Evolutionary conservation across 1,140 invertebrate genomes (phyloP), one percentile per base, ranked within the genome.

Genomic region (Brachionus asplanchnoidis): DNA sequence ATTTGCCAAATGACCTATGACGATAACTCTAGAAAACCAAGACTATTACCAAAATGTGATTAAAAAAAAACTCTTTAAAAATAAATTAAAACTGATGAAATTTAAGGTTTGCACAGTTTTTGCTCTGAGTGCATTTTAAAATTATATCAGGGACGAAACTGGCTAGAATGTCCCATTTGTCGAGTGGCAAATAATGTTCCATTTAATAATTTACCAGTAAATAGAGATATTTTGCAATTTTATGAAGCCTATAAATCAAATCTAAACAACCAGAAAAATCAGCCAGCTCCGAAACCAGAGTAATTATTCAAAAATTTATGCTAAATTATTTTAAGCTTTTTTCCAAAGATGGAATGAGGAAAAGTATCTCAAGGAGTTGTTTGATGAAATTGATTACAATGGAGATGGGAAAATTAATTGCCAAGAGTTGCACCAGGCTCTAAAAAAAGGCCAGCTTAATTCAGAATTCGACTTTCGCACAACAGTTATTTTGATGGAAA

Each of bases 381-480:
- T 80, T 23, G 36, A 80, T 40, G 78, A 80, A n/a, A 80, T 80
- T 26, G 78, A 80, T 12, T n/a, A 17, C 11, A 80, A 80, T 28
- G 9, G 20, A 6, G 56, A 80, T 12, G 44, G 44, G 11, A 56
- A 50, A 28, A 80, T 80, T 4, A 28, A 53, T n/a, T n/a, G 12
- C 17, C 14, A 80, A 23, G 77, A 80, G 26, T 40, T 80, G 20
- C 77, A 80, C 26, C 4, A 4, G 17, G 77, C 77, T 6, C 26
- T 80, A n/a, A 53, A 36, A 53, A 26, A 20, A 26, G 77, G 77
- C 32, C 77, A 80, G 20, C 4, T 3, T 3, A 80, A 80, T 53
- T 53, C 77, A 11, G 46, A 80, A 42, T 80, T 80, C 26, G 44
- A 53, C 26, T 42, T 42, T n/a, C 20, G 17, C 17, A 80, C 77